Evolutionary conservation across 1,140 invertebrate genomes (phyloP).

Genomic region (Chrysomallon squamiferum): DNA sequence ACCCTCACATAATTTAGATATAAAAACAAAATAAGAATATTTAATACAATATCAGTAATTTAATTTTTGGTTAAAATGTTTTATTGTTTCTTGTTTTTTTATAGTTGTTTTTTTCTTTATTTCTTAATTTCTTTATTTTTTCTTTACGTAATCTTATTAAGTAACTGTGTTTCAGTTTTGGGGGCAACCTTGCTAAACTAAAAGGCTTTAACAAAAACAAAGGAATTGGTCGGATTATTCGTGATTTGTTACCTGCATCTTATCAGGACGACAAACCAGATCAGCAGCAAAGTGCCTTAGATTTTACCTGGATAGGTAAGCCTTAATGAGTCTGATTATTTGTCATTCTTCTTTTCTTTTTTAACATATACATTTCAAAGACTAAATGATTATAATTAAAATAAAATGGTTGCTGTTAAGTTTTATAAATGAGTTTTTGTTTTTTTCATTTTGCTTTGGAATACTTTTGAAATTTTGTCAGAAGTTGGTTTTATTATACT

Average conservation of each 20-base stretch:
- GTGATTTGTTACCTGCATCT: background rate
- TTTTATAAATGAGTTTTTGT: too few relatives aligned
- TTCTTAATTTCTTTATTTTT: background rate
- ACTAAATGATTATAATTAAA: too few relatives aligned
- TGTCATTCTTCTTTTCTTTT: background rate
- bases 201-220: constrained; percentile 20
- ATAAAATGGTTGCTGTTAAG: too few relatives aligned
- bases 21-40: too few relatives aligned
- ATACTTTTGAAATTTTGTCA: too few relatives aligned
- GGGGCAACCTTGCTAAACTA: constrained; percentile 12
- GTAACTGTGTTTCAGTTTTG: constrained; percentile 18
- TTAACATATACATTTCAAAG: too few relatives aligned
- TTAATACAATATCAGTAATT: too few relatives aligned
- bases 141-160: background rate
- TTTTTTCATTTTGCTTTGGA: too few relatives aligned
- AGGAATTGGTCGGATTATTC: constrained; percentile 7
- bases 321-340: background rate
- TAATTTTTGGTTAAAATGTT: too few relatives aligned
- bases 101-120: background rate
- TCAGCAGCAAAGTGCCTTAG: background rate
- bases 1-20: too few relatives aligned
- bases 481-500: too few relatives aligned
- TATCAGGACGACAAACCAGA: background rate
- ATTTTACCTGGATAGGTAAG: background rate
- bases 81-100: too few relatives aligned